phyloP scores from a whole-genome alignment of 2,113 vertebrate species.

The Sinosuthora webbiana region DNA sequence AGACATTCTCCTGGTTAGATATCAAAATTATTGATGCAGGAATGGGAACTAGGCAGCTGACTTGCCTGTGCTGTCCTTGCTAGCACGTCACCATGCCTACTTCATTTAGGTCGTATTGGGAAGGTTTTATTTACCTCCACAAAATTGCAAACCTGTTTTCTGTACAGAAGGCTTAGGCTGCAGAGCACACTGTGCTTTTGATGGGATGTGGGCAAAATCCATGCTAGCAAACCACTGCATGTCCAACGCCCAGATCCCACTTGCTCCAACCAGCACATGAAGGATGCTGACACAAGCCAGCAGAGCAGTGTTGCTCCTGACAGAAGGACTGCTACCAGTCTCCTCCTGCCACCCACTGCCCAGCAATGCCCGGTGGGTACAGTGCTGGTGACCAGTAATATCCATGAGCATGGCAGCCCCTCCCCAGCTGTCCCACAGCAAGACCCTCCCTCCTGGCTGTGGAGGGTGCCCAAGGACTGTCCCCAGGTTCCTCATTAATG shows the following conservation, averaged over 20 bases:
- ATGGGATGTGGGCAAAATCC: background rate
- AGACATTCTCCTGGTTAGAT: background rate
- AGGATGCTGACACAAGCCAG: fast-evolving
- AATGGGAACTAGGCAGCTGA: background rate
- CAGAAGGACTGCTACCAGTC: background rate
- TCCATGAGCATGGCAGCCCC: background rate
- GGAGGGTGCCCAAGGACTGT: background rate
- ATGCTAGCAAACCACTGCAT: fast-evolving
- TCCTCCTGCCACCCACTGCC: background rate
- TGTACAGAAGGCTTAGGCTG: background rate
- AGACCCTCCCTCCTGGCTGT: background rate
- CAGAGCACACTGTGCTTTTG: background rate
- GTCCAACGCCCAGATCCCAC: background rate
- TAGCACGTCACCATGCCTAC: background rate
- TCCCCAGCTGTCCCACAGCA: background rate
- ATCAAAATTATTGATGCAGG: background rate
- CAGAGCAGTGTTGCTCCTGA: fast-evolving
- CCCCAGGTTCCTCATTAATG: too few relatives aligned
- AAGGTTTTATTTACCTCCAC: background rate
- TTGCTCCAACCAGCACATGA: background rate
- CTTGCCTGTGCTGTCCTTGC: background rate
- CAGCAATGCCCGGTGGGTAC: background rate
- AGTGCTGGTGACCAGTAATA: background rate
- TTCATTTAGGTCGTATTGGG: fast-evolving
- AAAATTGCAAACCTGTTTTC: background rate